phyloP scores from a whole-genome alignment of 2,113 vertebrate genomes.

The Pleuronectes platessa region DNA sequence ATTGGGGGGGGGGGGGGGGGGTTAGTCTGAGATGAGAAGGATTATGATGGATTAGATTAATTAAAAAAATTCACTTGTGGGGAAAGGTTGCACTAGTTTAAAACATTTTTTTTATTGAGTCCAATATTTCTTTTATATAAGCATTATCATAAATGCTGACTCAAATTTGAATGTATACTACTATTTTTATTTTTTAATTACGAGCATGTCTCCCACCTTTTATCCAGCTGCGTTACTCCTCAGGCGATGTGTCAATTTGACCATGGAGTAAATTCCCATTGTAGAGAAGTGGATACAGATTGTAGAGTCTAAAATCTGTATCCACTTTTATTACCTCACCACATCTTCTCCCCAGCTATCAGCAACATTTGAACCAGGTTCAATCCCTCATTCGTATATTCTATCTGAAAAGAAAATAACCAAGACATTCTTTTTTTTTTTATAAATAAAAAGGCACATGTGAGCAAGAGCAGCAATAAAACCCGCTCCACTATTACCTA shows the following conservation, averaged over 20 bases:
- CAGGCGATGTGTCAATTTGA: no score
- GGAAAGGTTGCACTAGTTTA: slow-evolving; percentile 10
- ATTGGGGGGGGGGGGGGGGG: slow-evolving; percentile 35
- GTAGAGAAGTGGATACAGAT: no score
- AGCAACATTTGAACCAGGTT: no score
- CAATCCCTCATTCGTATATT: no score
- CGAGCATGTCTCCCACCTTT: no score
- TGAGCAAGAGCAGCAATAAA: background rate
- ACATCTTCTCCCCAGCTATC: no score
- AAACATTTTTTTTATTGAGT: background rate
- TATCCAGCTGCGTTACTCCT: no score
- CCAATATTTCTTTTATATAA: background rate
- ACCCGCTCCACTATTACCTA: background rate
- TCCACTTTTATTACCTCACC: no score
- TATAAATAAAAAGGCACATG: background rate
- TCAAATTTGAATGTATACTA: no score
- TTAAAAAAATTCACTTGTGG: slow-evolving; percentile 33
- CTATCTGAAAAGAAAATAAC: background rate
- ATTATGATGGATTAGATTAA: slow-evolving; percentile 73
- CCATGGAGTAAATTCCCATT: no score
- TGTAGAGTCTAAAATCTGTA: no score
- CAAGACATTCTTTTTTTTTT: background rate
- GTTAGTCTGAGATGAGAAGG: slow-evolving; percentile 58
- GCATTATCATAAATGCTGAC: background rate
- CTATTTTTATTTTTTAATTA: no score